Base-by-base conservation (phyloP, 2,797 vertebrate species). In the Eulemur rubriventer region DNA sequence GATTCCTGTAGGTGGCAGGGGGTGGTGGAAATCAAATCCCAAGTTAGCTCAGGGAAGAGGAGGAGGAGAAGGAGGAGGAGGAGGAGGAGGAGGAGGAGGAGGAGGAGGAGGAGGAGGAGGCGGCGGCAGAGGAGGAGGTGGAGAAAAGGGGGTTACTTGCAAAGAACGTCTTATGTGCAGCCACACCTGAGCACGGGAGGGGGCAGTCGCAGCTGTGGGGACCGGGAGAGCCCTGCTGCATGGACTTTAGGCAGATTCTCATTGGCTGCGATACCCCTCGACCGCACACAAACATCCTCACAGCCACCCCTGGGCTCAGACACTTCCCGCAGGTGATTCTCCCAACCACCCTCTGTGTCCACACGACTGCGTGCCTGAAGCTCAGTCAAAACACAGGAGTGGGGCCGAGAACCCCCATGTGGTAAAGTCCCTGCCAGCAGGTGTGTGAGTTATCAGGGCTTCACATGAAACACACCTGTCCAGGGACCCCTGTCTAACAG, bases 381-480 rank as follows among this genome's bases (percentile, higher is more conserved):
- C 4, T 70, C 16, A 35, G 20, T 52, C 48, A n/a, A 13, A 59
- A 33, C 2, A 0, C 22, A 11, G 35, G n/a, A 24, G 22, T 0
- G 0, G 63, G 28, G 48, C 17, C 12, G 52, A 26, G 92, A 69
- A 50, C 41, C 13, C 1, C 0, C 0, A 4, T 9, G 13, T 0
- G 61, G 30, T 26, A 2, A 2, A 16, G 70, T 7, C 52, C 26
- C 46, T 7, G 35, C 14, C 5, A 1, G 57, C 8, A 35, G 11
- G 22, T 2, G 0, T 24, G 30, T 7, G 38, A 10, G 7, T 28
- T 3, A 12, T 24, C 20, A 22, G 61, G 69, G 20, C 24, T 73
- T 20, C 16, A 2, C 0, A 7, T 4, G 46, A 26, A 13, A 5
- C 0, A 1, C 22, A n/a, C 5, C 12, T 55, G 7, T 48, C 20